phyloP scores from a whole-genome alignment of 2,797 vertebrate genomes.

The Dendrocincla fuliginosa region DNA sequence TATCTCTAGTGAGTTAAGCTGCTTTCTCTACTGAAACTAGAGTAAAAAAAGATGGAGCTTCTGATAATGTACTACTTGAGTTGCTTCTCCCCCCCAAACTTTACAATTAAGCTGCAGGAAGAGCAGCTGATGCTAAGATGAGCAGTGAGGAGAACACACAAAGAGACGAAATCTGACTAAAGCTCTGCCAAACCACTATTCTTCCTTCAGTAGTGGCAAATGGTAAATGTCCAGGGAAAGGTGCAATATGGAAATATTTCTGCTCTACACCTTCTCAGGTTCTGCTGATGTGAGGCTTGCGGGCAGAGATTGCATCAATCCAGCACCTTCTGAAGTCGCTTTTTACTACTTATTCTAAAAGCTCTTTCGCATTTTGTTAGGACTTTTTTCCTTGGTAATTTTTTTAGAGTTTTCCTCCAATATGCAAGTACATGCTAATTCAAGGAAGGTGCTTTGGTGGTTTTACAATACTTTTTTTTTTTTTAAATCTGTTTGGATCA shows the following conservation, averaged over 20 bases:
- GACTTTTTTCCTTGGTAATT: neutral
- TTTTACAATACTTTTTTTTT: neutral
- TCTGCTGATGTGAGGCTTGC: neutral
- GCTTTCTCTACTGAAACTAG: neutral
- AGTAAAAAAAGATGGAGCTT: neutral
- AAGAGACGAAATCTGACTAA: neutral
- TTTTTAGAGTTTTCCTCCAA: neutral
- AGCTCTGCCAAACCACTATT: neutral
- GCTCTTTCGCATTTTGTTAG: neutral
- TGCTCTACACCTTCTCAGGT: neutral
- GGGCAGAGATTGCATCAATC: neutral
- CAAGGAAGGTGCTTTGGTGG: neutral
- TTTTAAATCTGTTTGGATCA: neutral
- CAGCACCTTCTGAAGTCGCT: neutral
- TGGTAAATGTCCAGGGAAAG: neutral
- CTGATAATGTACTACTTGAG: neutral
- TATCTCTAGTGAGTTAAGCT: neutral
- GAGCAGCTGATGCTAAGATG: neutral
- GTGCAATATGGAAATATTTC: neutral
- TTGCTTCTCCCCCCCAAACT: fast-evolving
- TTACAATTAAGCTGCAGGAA: neutral
- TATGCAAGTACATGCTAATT: neutral
- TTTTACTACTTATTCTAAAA: neutral
- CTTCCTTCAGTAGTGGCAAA: neutral
- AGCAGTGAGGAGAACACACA: neutral